A percentile compares a stretch with the other conserved stretches of the same genome.
Evolutionary conservation across 2,888 invertebrate genomes (phyloP).

Genomic region (Cerastoderma edule): DNA sequence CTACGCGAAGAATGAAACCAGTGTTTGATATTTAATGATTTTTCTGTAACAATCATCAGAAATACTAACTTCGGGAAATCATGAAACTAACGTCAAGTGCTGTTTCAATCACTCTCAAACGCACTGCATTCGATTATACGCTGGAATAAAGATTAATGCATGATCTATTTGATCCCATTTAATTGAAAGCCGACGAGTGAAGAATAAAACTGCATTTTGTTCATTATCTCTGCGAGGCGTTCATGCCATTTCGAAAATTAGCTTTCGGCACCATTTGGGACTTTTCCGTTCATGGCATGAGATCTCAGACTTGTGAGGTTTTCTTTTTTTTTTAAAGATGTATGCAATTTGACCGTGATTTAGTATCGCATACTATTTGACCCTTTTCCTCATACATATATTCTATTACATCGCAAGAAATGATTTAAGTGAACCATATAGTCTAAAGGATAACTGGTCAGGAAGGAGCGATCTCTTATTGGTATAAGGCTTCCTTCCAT

Average conservation of each 20-base stretch:
- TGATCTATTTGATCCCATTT: slow-evolving; percentile 2
- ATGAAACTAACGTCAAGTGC: background rate
- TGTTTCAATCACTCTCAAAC: background rate
- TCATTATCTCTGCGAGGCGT: background rate
- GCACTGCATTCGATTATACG: background rate
- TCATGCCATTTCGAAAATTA: background rate
- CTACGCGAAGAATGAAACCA: background rate
- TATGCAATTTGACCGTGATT: no score
- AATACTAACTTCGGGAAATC: background rate
- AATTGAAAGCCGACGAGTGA: background rate
- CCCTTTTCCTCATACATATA: no score
- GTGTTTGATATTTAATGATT: background rate
- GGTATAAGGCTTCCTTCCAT: no score
- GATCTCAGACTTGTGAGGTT: no score
- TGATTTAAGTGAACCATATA: no score
- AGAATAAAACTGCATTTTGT: slow-evolving; percentile 1
- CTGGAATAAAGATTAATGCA: background rate
- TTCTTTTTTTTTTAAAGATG: no score
- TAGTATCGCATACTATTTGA: no score
- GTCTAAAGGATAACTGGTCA: no score
- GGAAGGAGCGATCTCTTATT: no score
- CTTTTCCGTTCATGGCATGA: no score
- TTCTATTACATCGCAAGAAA: no score
- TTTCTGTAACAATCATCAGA: background rate
- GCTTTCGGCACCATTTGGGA: background rate